A percentile compares a stretch with the other conserved stretches of the same genome.
phyloP scores from a whole-genome alignment of 2,797 vertebrate genomes.

The Intellagama lesueurii region DNA sequence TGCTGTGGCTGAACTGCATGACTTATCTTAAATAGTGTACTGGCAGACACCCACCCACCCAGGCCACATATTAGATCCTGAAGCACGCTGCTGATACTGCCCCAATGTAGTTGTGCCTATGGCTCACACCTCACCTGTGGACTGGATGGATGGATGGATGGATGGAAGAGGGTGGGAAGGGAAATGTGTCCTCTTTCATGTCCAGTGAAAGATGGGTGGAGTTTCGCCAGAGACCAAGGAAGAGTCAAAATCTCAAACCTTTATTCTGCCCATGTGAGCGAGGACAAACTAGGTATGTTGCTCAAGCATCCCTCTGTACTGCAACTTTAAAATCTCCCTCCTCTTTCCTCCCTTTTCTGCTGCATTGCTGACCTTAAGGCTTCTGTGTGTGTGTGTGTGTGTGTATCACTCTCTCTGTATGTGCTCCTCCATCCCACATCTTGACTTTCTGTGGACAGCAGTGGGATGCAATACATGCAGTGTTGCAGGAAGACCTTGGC shows the following conservation, averaged over 20 bases:
- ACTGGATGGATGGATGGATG: too few relatives aligned
- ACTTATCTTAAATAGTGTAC: too few relatives aligned
- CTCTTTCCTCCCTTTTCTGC: neutral
- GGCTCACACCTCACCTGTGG: neutral
- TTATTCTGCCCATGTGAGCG: neutral
- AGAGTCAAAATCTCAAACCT: neutral
- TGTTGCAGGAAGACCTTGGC: neutral
- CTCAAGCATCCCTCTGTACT: neutral
- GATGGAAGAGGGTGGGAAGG: too few relatives aligned
- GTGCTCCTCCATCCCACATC: too few relatives aligned
- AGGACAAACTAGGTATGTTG: neutral
- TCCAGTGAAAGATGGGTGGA: neutral
- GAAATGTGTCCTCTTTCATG: neutral
- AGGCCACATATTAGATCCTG: neutral
- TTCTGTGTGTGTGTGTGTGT: too few relatives aligned
- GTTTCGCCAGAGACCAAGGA: neutral
- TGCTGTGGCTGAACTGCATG: neutral
- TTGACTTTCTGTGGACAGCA: too few relatives aligned
- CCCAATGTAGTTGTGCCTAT: neutral
- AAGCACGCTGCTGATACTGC: neutral
- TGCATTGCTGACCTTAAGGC: constrained; percentile 22
- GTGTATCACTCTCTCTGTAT: too few relatives aligned
- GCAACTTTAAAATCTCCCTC: constrained; percentile 5
- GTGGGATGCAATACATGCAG: neutral
- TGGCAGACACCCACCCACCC: too few relatives aligned